Base-by-base conservation (phyloP, 2,888 invertebrate genomes). In the Stenolophus ochropezus region DNA sequence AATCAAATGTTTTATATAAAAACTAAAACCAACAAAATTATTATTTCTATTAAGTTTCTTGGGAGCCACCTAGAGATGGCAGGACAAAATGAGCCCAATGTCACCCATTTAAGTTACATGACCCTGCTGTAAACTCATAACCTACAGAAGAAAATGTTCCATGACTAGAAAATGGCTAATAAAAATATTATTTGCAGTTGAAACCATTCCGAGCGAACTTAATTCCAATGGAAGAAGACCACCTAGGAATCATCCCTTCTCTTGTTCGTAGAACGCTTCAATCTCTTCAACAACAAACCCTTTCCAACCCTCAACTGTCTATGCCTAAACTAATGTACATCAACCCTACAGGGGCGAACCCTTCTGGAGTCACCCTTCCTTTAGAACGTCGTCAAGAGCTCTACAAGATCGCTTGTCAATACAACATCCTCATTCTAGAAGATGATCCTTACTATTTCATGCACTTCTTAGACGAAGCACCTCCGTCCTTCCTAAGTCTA, bases 391-490 rank as follows among this genome's bases (percentile, higher is more conserved):
- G 94, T 82, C 90, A 91, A 83, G 91, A 92, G 88, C 93, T 96
- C 56, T 96, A 96, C 86, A 90, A 92, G 84, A 90, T 96, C 83
- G 95, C 95, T 61, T 94, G 94, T 88, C 91, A 92, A 87, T 95
- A 94, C 87, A 93, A 96, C 88, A 92, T 96, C 42, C 86, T 96
- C 5, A 95, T 96, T 76, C 86, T 96, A 4, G 96, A 96, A 87
- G 96, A 96, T 86, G 96, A 96, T 88, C 95, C 96, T 0, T 96
- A 96, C 86, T 94, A 93, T 89, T 96, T 94, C 86, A 89, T 96
- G 86, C 94, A 94, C 87, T 96, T 94, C 87, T 89, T 91, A 84
- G 91, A 92, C 82, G 93, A 90, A 65, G 90, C 90, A 49, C 91
- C 93, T 0, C 91, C 92, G 0, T 94, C 94, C 0, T 94, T 95